phyloP scores from a whole-genome alignment of 2,797 vertebrate genomes.

The Girardinus metallicus region DNA sequence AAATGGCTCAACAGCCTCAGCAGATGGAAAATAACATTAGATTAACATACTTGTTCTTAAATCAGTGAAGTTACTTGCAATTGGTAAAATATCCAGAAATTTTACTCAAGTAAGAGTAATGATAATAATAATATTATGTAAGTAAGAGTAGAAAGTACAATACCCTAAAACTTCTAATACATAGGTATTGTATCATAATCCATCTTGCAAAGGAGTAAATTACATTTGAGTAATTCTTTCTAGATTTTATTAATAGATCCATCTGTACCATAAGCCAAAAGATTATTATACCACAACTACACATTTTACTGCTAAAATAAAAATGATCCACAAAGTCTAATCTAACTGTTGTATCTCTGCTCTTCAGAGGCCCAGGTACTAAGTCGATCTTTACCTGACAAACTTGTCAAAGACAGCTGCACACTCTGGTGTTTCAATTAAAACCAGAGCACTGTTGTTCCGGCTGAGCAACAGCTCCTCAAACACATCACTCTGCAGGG shows the following conservation, averaged over 20 bases:
- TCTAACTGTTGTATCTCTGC: neutral
- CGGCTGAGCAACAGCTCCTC: conserved; percentile 86
- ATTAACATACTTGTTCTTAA: too few relatives aligned
- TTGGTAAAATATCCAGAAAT: too few relatives aligned
- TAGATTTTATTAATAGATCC: neutral
- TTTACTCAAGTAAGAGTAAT: too few relatives aligned
- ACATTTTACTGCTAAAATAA: neutral
- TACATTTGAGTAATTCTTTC: neutral
- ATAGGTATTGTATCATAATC: neutral
- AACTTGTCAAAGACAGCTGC: conserved; percentile 92
- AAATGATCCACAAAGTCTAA: neutral
- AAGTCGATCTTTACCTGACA: conserved; percentile 82
- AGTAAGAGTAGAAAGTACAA: too few relatives aligned
- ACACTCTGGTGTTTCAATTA: conserved; percentile 84
- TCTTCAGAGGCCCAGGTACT: neutral
- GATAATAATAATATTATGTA: too few relatives aligned
- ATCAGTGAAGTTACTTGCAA: too few relatives aligned
- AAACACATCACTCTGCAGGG: conserved; percentile 91
- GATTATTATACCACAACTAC: neutral
- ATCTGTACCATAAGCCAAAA: neutral
- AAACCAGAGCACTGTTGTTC: conserved; percentile 79
- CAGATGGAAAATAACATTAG: too few relatives aligned
- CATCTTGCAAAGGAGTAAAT: neutral
- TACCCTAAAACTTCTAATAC: neutral
- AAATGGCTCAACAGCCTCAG: too few relatives aligned